phyloP scores from a whole-genome alignment of 2,113 vertebrate genomes.

The Gambusia holbrooki region DNA sequence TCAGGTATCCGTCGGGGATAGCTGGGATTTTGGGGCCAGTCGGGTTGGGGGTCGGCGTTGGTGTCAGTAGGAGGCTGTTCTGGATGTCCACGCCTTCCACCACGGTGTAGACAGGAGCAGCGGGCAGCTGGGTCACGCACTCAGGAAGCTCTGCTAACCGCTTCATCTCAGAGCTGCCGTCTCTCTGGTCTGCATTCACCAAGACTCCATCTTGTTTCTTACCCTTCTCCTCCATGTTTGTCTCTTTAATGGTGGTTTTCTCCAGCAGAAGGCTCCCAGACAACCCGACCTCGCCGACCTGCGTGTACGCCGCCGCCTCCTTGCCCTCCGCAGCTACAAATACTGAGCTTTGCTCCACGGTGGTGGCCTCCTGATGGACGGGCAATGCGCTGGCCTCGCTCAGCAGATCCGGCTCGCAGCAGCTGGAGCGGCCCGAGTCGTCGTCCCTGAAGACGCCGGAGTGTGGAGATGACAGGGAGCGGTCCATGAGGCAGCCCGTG shows the following conservation, averaged over 20 bases:
- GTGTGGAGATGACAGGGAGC: slow-evolving; percentile 70
- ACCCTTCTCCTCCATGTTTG: slow-evolving; percentile 39
- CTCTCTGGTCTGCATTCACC: slow-evolving; percentile 71
- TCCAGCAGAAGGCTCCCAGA: slow-evolving; percentile 88
- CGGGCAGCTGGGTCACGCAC: slow-evolving; percentile 33
- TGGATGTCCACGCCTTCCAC: slow-evolving; percentile 88
- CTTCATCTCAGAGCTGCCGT: slow-evolving; percentile 87
- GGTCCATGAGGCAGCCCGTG: slow-evolving; percentile 83
- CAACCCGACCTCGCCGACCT: slow-evolving; percentile 90
- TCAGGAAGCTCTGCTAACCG: slow-evolving; percentile 35
- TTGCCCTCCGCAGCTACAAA: slow-evolving; percentile 57
- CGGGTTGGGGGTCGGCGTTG: slow-evolving; percentile 53
- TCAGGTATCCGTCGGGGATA: slow-evolving; percentile 86
- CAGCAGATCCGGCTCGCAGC: slow-evolving; percentile 90
- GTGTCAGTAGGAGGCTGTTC: slow-evolving; percentile 89
- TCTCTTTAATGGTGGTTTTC: slow-evolving; percentile 24
- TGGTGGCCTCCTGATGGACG: neutral
- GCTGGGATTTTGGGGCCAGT: slow-evolving; percentile 80
- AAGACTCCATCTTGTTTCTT: slow-evolving; percentile 54
- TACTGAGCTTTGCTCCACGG: slow-evolving; percentile 32
- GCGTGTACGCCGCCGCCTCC: slow-evolving; percentile 85
- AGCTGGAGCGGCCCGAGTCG: slow-evolving; percentile 93
- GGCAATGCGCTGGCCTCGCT: slow-evolving; percentile 33
- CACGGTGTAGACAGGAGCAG: slow-evolving; percentile 89
- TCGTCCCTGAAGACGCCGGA: slow-evolving; percentile 84